Percentiles rank a stretch among this genome's conserved stretches.
phyloP scores from a whole-genome alignment of 35 echinoderm and acorn worm genomes.

The Patiria miniata region DNA sequence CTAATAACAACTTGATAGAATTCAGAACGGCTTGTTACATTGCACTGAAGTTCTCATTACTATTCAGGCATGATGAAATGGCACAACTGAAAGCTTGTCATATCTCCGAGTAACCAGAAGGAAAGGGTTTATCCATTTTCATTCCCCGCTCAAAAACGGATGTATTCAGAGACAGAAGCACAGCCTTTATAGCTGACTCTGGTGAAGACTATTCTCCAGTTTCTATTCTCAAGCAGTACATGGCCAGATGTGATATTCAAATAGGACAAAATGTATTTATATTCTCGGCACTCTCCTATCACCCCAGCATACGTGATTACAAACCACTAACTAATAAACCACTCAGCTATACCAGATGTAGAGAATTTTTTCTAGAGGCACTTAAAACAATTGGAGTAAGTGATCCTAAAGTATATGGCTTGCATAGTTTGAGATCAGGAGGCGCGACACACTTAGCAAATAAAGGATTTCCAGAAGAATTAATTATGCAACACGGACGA shows the following conservation, averaged over 20 bases:
- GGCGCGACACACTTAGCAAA: background rate
- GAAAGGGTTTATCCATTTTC: background rate
- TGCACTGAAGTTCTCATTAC: background rate
- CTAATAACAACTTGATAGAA: background rate
- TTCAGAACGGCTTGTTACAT: background rate
- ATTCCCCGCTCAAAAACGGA: background rate
- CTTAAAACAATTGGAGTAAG: background rate
- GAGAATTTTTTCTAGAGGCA: background rate
- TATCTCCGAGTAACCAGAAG: background rate
- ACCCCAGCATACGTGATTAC: background rate
- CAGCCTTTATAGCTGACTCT: background rate
- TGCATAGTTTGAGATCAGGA: background rate
- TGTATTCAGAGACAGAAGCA: constrained; percentile 1
- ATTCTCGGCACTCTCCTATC: background rate
- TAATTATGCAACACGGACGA: background rate
- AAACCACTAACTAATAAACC: background rate
- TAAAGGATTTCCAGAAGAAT: background rate
- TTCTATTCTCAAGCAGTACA: background rate
- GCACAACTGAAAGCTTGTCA: background rate
- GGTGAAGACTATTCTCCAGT: background rate
- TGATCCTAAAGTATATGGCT: background rate
- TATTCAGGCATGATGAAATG: too few species aligned
- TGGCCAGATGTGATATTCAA: background rate
- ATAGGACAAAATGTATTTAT: background rate
- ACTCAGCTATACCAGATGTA: background rate